Evolutionary conservation across 2,888 invertebrate genomes (phyloP), one percentile per base, ranked within the genome.

Genomic region (Mimas tiliae): DNA sequence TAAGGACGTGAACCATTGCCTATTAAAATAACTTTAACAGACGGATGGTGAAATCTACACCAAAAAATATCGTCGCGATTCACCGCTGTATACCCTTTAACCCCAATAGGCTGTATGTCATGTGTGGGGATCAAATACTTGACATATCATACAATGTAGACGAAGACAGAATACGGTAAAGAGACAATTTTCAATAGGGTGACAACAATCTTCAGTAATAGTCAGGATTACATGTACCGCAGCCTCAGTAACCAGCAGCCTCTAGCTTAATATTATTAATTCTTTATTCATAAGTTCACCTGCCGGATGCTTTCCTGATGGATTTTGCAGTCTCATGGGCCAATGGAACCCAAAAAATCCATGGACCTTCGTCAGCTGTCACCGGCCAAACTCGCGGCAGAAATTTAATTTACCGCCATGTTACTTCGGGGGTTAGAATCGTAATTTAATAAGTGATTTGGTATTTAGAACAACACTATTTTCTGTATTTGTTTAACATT

Each of bases 351-450:
- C 73, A 75, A 80, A 80, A 78, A 75, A 72, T 69, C 67, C 67
- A 62, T 66, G 72, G 76, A 88, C 86, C 89, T 82, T 88, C 89
- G 88, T 89, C 89, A 89, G 81, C 87, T 89, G 89, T 88, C 89
- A 87, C 77, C 78, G 75, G 71, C 82, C 79, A 79, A 78, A 80
- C 78, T 76, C 75, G 76, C 76, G 76, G 81, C 82, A 78, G 82
- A 88, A 89, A 89, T 89, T 89, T 87, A 89, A 89, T 89, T 89
- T 88, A 79, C 82, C 82, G 82, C 84, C 79, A 76, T 79, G 76
- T 82, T 79, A 81, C 79, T 73, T 74, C 69, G 64, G 74, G 70
- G 72, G 73, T 72, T 19, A 58, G 69, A 66, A 75, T 74, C 74
- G 75, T 77, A 80, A 80, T 81, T 80, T 78, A 79, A 81, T 81